Percentiles rank a stretch among this genome's conserved stretches.
Conservation (phyloP, 2,113 vertebrate species). For the Actenoides hombroni region DNA sequence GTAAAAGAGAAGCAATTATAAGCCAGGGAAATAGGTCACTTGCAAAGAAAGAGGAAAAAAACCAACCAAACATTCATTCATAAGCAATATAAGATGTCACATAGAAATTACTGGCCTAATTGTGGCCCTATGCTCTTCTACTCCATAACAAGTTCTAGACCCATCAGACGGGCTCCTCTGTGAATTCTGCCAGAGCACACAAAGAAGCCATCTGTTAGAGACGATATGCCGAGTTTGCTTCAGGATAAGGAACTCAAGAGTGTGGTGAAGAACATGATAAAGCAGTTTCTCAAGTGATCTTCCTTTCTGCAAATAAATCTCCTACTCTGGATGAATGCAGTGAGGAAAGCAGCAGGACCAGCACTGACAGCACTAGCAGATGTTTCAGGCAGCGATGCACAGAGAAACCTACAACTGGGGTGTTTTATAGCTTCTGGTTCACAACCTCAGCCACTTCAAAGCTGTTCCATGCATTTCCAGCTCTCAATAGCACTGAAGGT, state of each 20-base stretch:
- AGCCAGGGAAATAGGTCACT: neutral
- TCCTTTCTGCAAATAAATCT: neutral
- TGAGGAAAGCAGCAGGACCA: neutral
- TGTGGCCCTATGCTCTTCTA: neutral
- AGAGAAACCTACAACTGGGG: neutral
- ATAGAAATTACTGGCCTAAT: neutral
- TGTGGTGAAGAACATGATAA: neutral
- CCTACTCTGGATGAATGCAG: neutral
- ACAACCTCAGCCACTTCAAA: neutral
- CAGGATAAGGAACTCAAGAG: neutral
- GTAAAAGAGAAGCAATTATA: neutral
- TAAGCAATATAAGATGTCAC: neutral
- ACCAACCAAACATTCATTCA: neutral
- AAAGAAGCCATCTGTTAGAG: neutral
- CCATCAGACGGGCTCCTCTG: neutral
- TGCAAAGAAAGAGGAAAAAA: neutral
- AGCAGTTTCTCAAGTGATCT: neutral
- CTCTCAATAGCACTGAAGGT: neutral
- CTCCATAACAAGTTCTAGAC: neutral
- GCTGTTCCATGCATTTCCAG: neutral
- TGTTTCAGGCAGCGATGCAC: neutral
- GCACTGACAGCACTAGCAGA: neutral
- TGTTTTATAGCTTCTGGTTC: neutral
- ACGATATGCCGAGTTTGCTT: neutral
- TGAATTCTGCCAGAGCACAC: neutral